phyloP scores from a whole-genome alignment of 2,797 vertebrate species.

The Acestrorhynchus altus region DNA sequence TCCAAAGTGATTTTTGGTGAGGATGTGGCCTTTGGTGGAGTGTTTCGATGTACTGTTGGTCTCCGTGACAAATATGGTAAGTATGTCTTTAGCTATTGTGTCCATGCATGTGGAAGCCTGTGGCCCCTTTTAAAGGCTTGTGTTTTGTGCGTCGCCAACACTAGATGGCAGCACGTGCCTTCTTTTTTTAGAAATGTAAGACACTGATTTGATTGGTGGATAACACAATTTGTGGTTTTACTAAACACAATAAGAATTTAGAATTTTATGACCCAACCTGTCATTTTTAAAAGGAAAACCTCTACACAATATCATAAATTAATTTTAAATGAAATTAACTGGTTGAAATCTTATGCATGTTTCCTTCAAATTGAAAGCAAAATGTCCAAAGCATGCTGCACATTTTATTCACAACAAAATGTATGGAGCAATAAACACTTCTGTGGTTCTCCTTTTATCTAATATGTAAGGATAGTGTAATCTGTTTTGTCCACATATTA shows the following conservation, averaged over 20 bases:
- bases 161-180: slow-evolving; percentile 65
- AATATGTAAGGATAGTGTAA: background rate
- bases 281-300: too few species aligned
- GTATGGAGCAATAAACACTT: background rate
- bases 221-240: too few species aligned
- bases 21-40: slow-evolving; percentile 97
- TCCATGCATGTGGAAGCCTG: background rate
- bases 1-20: slow-evolving; percentile 96
- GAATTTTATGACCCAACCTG: background rate
- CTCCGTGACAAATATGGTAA: slow-evolving; percentile 97
- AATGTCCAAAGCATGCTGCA: background rate
- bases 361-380: background rate
- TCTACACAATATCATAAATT: too few species aligned
- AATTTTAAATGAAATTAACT: too few species aligned
- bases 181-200: background rate
- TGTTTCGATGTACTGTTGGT: slow-evolving; percentile 97
- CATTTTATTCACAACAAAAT: background rate
- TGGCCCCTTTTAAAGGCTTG: background rate
- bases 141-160: slow-evolving; percentile 43
- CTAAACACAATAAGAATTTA: too few species aligned
- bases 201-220: background rate
- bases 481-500: too few species aligned
- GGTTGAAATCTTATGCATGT: too few species aligned
- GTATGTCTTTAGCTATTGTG: slow-evolving; percentile 46
- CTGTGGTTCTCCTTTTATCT: too few species aligned